Evolutionary conservation across 2,888 invertebrate genomes (phyloP).

Genomic region (Lathronympha strigana): DNA sequence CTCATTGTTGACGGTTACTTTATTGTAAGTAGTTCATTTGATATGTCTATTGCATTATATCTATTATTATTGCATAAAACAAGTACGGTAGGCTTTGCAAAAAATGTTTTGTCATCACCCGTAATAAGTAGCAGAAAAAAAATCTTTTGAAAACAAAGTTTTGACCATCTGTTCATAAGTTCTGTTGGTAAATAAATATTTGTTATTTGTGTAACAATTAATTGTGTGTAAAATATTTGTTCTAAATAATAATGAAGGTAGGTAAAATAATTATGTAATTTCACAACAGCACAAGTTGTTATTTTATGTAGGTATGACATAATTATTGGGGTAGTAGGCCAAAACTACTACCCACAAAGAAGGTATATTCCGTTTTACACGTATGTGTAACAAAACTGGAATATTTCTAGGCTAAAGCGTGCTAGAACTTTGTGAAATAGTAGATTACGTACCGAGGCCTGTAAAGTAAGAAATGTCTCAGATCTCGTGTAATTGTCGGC

Average conservation of each 20-base stretch:
- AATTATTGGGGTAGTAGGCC: neutral
- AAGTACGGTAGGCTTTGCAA: slow-evolving; percentile 21
- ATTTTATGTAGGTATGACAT: neutral
- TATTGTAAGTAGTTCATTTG: slow-evolving; percentile 56
- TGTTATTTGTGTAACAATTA: too few species aligned
- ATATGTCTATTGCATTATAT: slow-evolving; percentile 54
- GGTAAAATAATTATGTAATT: slow-evolving; percentile 18
- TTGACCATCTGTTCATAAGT: slow-evolving; percentile 17
- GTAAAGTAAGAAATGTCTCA: too few species aligned
- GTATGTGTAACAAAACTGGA: too few species aligned
- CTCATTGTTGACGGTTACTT: slow-evolving; percentile 63
- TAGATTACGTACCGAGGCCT: too few species aligned
- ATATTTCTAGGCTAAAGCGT: too few species aligned
- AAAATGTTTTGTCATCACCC: slow-evolving; percentile 27
- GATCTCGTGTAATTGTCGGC: too few species aligned
- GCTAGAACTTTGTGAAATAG: too few species aligned
- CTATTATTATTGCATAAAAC: slow-evolving; percentile 30
- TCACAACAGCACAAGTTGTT: neutral
- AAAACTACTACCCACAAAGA: neutral
- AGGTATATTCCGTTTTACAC: neutral
- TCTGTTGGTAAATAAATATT: neutral
- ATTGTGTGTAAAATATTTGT: too few species aligned
- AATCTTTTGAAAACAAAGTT: slow-evolving; percentile 11
- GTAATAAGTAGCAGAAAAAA: slow-evolving; percentile 34
- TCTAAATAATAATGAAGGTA: slow-evolving; percentile 18